Evolutionary conservation across 2,888 invertebrate species (phyloP).

Genomic region (Ctena decussata): DNA sequence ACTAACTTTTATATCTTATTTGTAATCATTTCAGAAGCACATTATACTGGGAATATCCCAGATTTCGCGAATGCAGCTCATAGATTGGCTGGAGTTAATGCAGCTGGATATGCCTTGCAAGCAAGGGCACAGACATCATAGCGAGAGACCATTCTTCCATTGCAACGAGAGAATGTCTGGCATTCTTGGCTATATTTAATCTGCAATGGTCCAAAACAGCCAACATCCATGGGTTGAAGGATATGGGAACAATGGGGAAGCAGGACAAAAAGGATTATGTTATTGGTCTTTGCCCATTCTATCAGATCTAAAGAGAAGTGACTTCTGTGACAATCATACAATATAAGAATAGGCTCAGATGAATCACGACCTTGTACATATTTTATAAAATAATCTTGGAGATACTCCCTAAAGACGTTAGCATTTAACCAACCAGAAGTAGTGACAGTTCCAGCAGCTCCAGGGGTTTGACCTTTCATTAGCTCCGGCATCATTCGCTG

Average conservation of each 20-base stretch:
- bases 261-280: constrained; percentile 32
- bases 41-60: not conserved
- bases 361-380: constrained; percentile 12
- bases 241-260: not conserved
- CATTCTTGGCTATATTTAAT: not conserved
- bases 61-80: not conserved
- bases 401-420: constrained; percentile 27
- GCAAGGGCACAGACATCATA: not conserved
- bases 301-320: constrained; percentile 14
- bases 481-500: constrained; percentile 22
- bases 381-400: constrained; percentile 30
- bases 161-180: not conserved
- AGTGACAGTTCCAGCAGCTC: constrained; percentile 12
- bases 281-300: constrained; percentile 40
- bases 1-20: not conserved
- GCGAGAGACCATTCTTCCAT: not conserved
- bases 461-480: constrained; percentile 16
- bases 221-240: not conserved
- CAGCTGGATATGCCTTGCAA: not conserved
- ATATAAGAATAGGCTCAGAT: not conserved
- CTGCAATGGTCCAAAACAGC: not conserved
- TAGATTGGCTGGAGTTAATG: not conserved
- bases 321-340: constrained; percentile 33
- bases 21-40: not conserved
- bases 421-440: constrained; percentile 39